Base-by-base conservation (phyloP, 1,140 invertebrate species). In the Ips typographus region DNA sequence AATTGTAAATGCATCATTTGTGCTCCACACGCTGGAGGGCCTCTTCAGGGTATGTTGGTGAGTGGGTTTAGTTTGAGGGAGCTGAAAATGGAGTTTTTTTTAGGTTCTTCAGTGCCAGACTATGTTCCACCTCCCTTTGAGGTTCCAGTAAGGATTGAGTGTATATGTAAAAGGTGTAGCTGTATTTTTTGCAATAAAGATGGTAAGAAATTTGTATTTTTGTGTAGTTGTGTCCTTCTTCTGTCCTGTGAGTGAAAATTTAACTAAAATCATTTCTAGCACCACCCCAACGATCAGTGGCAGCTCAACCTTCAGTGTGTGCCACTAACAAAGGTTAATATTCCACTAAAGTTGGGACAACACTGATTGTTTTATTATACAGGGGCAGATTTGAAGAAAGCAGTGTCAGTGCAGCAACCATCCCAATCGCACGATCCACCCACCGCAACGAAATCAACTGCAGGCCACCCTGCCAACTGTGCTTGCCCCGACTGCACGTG, bases 111-210 rank as follows among this genome's bases (percentile, higher is more conserved):
- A 22, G 22, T 22, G 22, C 6, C 53, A 22, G 64, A 66, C 44
- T 38, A n/a, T n/a, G 71, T 49, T 6, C 22, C 65, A 0, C 71
- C 71, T 7, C 61, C 61, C 8, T 66, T 72, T 57, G 65, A 72
- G 42, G 41, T 66, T 4, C 71, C 71, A n/a, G 56, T 60, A 22
- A 61, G 59, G 43, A 63, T 51, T 5, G 57, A 40, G 4, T 71
- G 70, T 5, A 40, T 56, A 44, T 71, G 65, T 22, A 36, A 41
- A 1, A 53, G 58, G 47, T 66, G 63, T 47, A 58, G 44, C 57
- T 71, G 64, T 40, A 41, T 52, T 1, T 59, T 55, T 42, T 63
- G 59, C 59, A 56, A 63, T 22, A 57, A 63, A 41, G 51, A 62
- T 41, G 67, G 61, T 62, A 62, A 6, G 36, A 22, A 56, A 1